Evolutionary conservation across 2,113 vertebrate species (phyloP), one percentile per base, ranked within the genome.

Genomic region (Pelmatolapia mariae): DNA sequence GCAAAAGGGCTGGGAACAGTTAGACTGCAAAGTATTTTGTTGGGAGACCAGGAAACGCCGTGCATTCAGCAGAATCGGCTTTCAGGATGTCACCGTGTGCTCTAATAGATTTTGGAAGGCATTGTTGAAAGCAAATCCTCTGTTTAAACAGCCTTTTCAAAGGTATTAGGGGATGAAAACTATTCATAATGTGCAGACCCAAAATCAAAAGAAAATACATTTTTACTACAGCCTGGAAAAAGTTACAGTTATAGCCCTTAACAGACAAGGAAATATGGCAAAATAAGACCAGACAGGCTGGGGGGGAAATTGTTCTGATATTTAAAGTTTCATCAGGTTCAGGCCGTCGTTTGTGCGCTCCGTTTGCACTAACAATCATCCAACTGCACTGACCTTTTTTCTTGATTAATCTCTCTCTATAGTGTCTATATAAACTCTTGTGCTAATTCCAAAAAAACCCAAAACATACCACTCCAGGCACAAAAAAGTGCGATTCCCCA

Each of bases 401-500:
- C 84, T 82, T 84, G 29, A 33, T 56, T 11, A 84, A 86, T 91
- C 5, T 86, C 85, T 91, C 50, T 87, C 85, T 86, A 79, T 61
- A 63, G 81, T 29, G 84, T 50, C 43, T 78, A 52, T 87, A 68
- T 81, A 83, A 89, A 88, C 52, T 36, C 31, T 73, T 85, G 59
- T 82, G 19, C 81, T 86, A 78, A 93, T 91, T 91, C 50, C 29
- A 47, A 87, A 84, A 87, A 81, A 2, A 0, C 5, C 5, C 15
- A 80, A 92, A 93, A 87, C 68, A 87, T 79, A 93, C 89, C 89
- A 88, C 54, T 86, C 86, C 81, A 96, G 95, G 96, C 96, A 97
- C 93, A 89, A 96, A 96, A 96, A 96, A 96, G 96, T 93, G 94
- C 95, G 95, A 89, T 91, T 73, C 79, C 79, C 88, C 86, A 88